Conservation (phyloP, 2,113 vertebrate genomes). For the Catagonus wagneri region DNA sequence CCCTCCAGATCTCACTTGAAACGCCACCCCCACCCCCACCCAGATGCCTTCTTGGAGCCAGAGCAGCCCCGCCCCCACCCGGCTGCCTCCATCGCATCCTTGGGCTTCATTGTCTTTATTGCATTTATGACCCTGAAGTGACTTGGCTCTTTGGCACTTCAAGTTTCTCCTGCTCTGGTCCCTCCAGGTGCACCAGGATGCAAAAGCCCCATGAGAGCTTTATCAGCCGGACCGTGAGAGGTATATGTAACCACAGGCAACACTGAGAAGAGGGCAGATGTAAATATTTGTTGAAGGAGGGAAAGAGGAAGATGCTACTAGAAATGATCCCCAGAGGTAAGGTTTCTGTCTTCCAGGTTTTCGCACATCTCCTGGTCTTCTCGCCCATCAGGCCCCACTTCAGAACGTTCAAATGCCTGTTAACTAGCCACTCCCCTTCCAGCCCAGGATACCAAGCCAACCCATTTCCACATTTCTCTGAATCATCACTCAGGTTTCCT, state of each 20-base stretch:
- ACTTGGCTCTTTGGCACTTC: neutral
- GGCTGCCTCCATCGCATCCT: neutral
- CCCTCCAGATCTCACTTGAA: neutral
- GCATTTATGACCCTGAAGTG: neutral
- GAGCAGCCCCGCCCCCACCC: accelerated
- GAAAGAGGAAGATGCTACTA: neutral
- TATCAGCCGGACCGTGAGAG: neutral
- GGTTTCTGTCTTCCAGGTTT: neutral
- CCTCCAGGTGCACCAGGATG: neutral
- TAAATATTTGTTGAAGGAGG: neutral
- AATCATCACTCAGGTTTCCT: neutral
- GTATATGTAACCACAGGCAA: neutral
- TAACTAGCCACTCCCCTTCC: neutral
- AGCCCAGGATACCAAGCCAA: neutral
- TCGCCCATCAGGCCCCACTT: neutral
- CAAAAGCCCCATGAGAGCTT: neutral
- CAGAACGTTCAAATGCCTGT: neutral
- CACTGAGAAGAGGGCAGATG: neutral
- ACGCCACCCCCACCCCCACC: neutral
- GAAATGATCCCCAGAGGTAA: neutral
- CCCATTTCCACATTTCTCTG: neutral
- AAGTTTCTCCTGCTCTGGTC: neutral
- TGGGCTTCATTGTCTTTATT: neutral
- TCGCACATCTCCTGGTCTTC: neutral
- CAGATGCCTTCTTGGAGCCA: neutral